Percentiles rank a stretch among this genome's conserved stretches.
Conservation (phyloP, 2,888 invertebrate genomes). For the Clunio marinus region DNA sequence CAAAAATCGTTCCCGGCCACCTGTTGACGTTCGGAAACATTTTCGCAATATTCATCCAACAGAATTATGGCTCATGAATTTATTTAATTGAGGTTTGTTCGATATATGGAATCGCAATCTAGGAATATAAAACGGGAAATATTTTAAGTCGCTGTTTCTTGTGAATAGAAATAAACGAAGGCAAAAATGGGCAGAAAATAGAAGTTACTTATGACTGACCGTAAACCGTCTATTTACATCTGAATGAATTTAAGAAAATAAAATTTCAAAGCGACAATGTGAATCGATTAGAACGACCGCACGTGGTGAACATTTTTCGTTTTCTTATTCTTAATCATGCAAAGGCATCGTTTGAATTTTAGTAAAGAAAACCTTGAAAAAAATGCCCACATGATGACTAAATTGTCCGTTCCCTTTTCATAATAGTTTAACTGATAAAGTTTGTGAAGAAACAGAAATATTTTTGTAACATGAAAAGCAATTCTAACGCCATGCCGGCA, state of each 20-base stretch:
- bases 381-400: conserved; percentile 22
- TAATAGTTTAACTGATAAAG: background rate
- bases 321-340: background rate
- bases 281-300: conserved; percentile 33
- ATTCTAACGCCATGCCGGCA: conserved; percentile 23
- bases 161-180: conserved; percentile 6
- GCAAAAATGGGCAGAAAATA: conserved; percentile 29
- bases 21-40: too few relatives aligned
- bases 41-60: background rate
- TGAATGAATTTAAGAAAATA: conserved; percentile 16
- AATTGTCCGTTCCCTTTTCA: conserved; percentile 24
- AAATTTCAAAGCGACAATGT: background rate
- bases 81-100: background rate
- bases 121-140: background rate
- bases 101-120: background rate
- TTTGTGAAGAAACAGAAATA: conserved; percentile 4
- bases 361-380: conserved; percentile 15
- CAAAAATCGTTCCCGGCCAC: too few relatives aligned
- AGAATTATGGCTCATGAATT: background rate
- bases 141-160: background rate
- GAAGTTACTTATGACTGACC: conserved; percentile 20
- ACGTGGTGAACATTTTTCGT: conserved; percentile 29
- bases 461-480: conserved; percentile 27
- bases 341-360: background rate
- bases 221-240: conserved; percentile 19